Conservation (phyloP, 2,113 vertebrate species). For the Corythornis vintsioides region DNA sequence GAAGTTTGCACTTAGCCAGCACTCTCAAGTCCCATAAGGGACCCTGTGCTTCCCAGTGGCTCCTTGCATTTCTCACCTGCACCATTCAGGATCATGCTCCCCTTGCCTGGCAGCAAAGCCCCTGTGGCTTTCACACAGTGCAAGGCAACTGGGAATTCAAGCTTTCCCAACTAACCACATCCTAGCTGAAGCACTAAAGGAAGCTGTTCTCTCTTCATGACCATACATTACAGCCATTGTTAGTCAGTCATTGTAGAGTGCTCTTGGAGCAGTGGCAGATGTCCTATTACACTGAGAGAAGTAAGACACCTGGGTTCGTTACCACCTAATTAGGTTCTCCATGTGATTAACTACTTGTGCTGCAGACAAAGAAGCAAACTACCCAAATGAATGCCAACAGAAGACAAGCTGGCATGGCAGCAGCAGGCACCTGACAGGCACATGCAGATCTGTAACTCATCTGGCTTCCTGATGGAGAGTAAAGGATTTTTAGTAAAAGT, state of each 20-base stretch:
- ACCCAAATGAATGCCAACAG: conserved; percentile 55
- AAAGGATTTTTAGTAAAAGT: conserved; percentile 6
- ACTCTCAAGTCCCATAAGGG: not conserved
- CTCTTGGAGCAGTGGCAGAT: conserved; percentile 70
- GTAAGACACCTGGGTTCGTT: conserved; percentile 74
- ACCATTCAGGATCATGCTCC: accelerated
- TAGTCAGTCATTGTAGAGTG: conserved; percentile 69
- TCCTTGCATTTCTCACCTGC: accelerated
- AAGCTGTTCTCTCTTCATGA: conserved; percentile 49
- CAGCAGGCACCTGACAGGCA: conserved; percentile 52
- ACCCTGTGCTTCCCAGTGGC: not conserved
- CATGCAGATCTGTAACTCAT: not conserved
- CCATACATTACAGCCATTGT: conserved; percentile 70
- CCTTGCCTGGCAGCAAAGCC: not conserved
- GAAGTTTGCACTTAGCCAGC: accelerated
- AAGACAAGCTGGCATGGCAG: conserved; percentile 62
- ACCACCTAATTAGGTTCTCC: conserved; percentile 75
- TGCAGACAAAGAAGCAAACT: conserved; percentile 63
- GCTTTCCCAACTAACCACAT: not conserved
- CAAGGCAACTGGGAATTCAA: not conserved
- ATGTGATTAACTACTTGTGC: conserved; percentile 73
- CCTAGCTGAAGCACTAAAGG: not conserved
- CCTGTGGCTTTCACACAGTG: accelerated
- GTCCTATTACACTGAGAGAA: conserved; percentile 66
- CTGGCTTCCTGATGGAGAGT: conserved; percentile 24